Percentiles rank a stretch among this genome's conserved stretches.
phyloP scores from a whole-genome alignment of 2,888 invertebrate species.

The Archaeoteleia sp. region DNA sequence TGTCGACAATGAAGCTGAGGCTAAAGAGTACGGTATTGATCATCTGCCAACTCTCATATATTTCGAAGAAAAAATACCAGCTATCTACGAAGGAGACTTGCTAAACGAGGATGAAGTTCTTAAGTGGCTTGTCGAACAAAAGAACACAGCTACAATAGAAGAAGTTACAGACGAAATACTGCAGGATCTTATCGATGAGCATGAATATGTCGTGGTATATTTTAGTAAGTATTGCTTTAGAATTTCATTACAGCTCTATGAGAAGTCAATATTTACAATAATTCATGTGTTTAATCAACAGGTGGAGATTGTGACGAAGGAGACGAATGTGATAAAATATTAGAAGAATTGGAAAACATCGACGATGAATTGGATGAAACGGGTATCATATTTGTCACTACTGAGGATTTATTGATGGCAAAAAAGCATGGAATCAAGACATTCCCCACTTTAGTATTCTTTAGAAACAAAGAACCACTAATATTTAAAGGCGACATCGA shows the following conservation, averaged over 20 bases:
- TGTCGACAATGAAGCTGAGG: slow-evolving; percentile 92
- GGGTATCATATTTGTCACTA: slow-evolving; percentile 94
- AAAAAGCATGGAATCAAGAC: slow-evolving; percentile 89
- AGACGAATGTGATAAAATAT: slow-evolving; percentile 88
- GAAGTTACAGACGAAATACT: slow-evolving; percentile 95
- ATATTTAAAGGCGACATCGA: slow-evolving; percentile 89
- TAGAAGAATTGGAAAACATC: slow-evolving; percentile 91
- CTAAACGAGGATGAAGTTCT: slow-evolving; percentile 94
- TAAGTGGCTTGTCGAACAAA: slow-evolving; percentile 91
- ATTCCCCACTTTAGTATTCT: slow-evolving; percentile 91
- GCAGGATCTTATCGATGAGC: slow-evolving; percentile 88
- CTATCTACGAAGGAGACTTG: slow-evolving; percentile 92
- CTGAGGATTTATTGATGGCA: slow-evolving; percentile 87
- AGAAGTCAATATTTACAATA: not conserved
- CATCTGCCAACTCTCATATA: slow-evolving; percentile 90
- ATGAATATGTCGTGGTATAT: slow-evolving; percentile 95
- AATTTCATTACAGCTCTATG: not conserved
- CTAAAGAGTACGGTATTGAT: slow-evolving; percentile 92
- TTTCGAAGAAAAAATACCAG: slow-evolving; percentile 93
- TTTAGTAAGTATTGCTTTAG: slow-evolving; percentile 81
- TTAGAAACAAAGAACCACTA: slow-evolving; percentile 92
- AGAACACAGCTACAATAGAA: slow-evolving; percentile 93
- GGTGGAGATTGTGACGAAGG: slow-evolving; percentile 91
- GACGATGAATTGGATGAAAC: slow-evolving; percentile 95
- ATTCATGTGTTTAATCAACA: slow-evolving; percentile 59